These are phyloP conservation scores for Brachyptera putata DNA, from an alignment of 2,888 invertebrate genomes.

Conservation along the genomic window DNA sequence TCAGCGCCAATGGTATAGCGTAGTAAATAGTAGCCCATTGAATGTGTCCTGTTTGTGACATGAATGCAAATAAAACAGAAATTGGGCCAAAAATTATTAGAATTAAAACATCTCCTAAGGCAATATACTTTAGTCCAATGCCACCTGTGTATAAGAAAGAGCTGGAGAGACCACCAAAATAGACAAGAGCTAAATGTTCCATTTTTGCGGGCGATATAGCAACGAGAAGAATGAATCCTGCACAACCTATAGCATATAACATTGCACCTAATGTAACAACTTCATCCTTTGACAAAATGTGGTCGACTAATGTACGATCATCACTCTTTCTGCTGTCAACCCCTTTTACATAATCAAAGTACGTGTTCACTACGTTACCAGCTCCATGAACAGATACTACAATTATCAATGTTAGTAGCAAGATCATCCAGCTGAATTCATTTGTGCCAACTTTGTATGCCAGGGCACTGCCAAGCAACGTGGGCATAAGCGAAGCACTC, in stretches of 20 bases:
- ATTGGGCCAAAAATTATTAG: constrained; percentile 92
- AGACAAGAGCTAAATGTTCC: constrained; percentile 91
- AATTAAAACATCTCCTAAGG: constrained; percentile 87
- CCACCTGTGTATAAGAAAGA: constrained; percentile 97
- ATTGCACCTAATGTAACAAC: constrained; percentile 86
- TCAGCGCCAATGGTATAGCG: constrained; percentile 88
- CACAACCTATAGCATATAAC: constrained; percentile 80
- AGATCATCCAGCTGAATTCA: constrained; percentile 73
- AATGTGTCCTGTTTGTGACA: constrained; percentile 88
- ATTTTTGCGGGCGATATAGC: constrained; percentile 84
- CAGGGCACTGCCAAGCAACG: constrained; percentile 81
- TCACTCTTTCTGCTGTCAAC: constrained; percentile 92
- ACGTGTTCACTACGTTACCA: constrained; percentile 94
- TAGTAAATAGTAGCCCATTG: constrained; percentile 89
- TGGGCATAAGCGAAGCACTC: constrained; percentile 87
- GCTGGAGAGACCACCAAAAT: constrained; percentile 91
- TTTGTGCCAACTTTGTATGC: constrained; percentile 72
- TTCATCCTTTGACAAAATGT: constrained; percentile 75
- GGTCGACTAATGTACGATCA: constrained; percentile 92
- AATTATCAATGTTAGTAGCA: constrained; percentile 78
- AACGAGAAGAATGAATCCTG: constrained; percentile 72
- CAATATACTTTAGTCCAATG: constrained; percentile 92
- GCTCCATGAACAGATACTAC: constrained; percentile 92
- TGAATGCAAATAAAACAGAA: constrained; percentile 87
- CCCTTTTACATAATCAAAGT: constrained; percentile 90